Conservation (phyloP, 64 coral and sea anemone genomes). For the Cladopsammia gracilis region DNA sequence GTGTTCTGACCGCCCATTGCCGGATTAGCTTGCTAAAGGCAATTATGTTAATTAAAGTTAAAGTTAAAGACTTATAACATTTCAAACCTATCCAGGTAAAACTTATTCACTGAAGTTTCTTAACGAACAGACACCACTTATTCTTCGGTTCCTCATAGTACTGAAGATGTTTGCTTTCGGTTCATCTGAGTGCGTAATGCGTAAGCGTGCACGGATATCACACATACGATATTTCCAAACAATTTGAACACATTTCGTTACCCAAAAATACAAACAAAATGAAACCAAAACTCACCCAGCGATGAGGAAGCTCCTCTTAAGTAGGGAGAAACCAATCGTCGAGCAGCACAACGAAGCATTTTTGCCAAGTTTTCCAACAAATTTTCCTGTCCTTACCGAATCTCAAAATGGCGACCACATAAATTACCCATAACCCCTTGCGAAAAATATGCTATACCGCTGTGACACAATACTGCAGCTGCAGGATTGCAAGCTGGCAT, state of each 20-base stretch:
- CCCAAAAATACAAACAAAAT: neutral
- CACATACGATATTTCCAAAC: neutral
- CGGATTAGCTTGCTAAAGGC: too few species aligned
- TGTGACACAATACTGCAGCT: constrained; percentile 30
- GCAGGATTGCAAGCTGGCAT: neutral
- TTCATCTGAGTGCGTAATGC: too few species aligned
- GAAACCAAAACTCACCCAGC: constrained; percentile 46
- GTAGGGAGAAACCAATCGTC: constrained; percentile 63
- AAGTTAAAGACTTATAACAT: too few species aligned
- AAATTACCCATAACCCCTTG: constrained; percentile 44
- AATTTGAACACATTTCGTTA: neutral
- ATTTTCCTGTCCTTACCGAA: neutral
- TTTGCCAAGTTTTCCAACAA: neutral
- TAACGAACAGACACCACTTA: too few species aligned
- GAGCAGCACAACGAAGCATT: constrained; percentile 76
- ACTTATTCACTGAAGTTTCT: too few species aligned
- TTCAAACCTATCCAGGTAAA: too few species aligned
- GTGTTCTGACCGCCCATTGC: too few species aligned
- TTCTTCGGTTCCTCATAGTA: too few species aligned
- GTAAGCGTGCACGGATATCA: too few species aligned
- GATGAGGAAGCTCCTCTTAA: constrained; percentile 37
- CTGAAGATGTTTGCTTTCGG: too few species aligned
- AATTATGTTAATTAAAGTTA: too few species aligned
- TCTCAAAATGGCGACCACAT: constrained; percentile 59
- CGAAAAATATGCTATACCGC: neutral